phyloP scores from a whole-genome alignment of 2,113 vertebrate species.

The Arothron firmamentum region DNA sequence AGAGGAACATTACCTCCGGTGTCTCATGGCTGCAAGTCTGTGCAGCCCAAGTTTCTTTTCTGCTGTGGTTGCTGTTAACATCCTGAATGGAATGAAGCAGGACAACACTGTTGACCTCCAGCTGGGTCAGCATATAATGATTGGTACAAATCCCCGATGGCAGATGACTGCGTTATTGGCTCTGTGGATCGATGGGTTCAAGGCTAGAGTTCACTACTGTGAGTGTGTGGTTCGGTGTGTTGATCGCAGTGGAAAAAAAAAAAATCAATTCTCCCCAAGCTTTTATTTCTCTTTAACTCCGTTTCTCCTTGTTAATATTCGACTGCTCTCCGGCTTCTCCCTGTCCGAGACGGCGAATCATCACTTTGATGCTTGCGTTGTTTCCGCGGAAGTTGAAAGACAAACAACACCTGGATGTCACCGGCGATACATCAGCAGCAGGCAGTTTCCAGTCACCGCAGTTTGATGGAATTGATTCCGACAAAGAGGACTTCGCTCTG shows the following conservation, averaged over 20 bases:
- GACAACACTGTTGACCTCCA: constrained; percentile 41
- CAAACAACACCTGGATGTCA: constrained; percentile 3
- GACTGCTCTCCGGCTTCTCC: constrained; percentile 15
- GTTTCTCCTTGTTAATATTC: constrained; percentile 30
- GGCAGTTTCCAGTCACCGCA: constrained; percentile 12
- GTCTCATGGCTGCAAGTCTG: background rate
- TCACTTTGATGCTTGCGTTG: constrained; percentile 13
- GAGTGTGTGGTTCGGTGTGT: constrained; percentile 51
- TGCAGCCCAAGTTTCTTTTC: constrained; percentile 5
- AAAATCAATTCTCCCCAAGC: constrained; percentile 63
- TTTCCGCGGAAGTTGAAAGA: constrained; percentile 13
- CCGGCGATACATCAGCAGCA: background rate
- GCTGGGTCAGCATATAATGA: constrained; percentile 62
- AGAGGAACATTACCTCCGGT: too few relatives aligned
- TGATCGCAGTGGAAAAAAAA: constrained; percentile 32
- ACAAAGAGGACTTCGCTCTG: constrained; percentile 34
- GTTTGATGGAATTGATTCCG: constrained; percentile 34
- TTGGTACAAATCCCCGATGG: constrained; percentile 65
- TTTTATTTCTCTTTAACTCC: constrained; percentile 46
- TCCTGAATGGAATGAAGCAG: constrained; percentile 29
- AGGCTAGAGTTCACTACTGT: constrained; percentile 44
- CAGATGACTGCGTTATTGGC: constrained; percentile 64
- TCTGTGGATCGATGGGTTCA: constrained; percentile 63
- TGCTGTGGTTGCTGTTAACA: constrained; percentile 10
- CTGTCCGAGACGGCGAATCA: constrained; percentile 11